These are phyloP conservation scores for Chironomus tentans DNA, from an alignment of 2,888 invertebrate species.

Conservation along the genomic window DNA sequence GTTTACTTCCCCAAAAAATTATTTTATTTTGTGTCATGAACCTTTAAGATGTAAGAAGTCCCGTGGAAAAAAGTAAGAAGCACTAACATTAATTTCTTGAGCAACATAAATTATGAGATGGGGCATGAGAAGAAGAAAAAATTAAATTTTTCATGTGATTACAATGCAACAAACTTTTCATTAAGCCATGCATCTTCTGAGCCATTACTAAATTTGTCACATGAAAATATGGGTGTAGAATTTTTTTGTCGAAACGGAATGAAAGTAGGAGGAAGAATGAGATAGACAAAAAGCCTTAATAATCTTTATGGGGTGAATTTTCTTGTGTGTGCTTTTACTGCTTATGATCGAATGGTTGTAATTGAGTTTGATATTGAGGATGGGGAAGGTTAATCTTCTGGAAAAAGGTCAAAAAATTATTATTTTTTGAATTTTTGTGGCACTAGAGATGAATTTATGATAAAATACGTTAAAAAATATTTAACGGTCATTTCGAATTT, in stretches of 20 bases:
- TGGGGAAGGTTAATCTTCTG: too few species aligned
- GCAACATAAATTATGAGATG: not conserved
- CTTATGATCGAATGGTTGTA: too few species aligned
- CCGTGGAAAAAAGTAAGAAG: not conserved
- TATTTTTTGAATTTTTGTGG: too few species aligned
- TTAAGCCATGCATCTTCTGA: not conserved
- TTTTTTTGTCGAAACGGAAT: too few species aligned
- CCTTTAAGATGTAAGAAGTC: not conserved
- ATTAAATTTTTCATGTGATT: not conserved
- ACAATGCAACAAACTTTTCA: not conserved
- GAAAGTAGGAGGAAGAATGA: not conserved
- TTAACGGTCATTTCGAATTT: too few species aligned
- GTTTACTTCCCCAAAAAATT: not conserved
- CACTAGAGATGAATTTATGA: too few species aligned
- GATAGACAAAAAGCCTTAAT: not conserved
- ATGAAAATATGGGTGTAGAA: not conserved
- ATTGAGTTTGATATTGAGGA: too few species aligned
- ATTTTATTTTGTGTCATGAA: not conserved
- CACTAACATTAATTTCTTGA: too few species aligned
- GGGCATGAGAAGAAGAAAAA: too few species aligned
- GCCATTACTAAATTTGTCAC: slow-evolving; percentile 7
- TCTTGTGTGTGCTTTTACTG: too few species aligned
- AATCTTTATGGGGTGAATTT: not conserved
- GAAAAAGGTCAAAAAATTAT: too few species aligned
- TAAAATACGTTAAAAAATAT: too few species aligned